Conservation (phyloP, 2,888 invertebrate genomes). For the Torymus tubicola region DNA sequence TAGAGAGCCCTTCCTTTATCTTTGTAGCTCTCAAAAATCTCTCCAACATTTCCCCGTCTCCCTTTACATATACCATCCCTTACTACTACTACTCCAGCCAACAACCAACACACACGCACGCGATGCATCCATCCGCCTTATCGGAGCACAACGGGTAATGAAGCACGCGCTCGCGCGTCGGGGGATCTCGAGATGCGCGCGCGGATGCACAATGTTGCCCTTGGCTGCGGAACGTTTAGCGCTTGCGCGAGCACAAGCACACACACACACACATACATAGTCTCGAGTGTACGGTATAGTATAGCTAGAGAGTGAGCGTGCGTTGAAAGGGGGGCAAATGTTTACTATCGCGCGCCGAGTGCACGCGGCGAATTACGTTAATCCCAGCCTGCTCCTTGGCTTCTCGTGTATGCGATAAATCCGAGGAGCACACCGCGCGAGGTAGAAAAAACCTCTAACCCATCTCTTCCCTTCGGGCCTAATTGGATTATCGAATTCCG, state of each 20-base stretch:
- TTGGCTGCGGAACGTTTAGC: neutral
- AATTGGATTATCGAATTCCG: slow-evolving; percentile 2
- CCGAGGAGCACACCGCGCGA: neutral
- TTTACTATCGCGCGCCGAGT: neutral
- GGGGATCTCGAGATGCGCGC: neutral
- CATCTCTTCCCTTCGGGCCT: neutral
- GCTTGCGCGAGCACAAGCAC: no score
- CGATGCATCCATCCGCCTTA: no score
- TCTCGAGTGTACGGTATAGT: no score
- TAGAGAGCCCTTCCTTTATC: neutral
- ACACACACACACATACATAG: no score
- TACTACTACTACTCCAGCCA: no score
- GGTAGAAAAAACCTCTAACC: neutral
- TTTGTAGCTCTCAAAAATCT: slow-evolving; percentile 11
- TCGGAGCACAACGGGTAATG: neutral
- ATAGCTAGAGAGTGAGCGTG: neutral
- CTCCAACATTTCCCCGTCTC: slow-evolving; percentile 1
- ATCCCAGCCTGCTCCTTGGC: neutral
- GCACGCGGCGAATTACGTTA: neutral
- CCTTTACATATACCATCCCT: no score
- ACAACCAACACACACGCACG: neutral
- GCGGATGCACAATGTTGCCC: neutral
- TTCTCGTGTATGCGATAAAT: neutral
- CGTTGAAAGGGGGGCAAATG: neutral
- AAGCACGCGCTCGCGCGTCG: neutral